Evolutionary conservation across 2,113 vertebrate species (phyloP).

Genomic region (Odocoileus virginianus): DNA sequence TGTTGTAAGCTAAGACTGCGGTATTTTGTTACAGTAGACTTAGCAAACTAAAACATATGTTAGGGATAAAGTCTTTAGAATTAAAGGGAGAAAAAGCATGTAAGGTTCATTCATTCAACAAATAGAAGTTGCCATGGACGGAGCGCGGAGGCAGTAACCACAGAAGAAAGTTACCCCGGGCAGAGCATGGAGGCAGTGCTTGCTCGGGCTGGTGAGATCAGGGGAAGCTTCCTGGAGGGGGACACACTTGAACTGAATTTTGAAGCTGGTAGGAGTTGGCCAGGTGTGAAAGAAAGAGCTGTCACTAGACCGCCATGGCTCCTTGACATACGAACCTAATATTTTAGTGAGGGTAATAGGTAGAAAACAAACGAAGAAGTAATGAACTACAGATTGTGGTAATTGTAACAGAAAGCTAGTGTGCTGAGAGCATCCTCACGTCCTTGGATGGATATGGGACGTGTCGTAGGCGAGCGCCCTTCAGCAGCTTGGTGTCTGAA

Average conservation of each 20-base stretch:
- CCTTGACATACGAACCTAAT: not conserved
- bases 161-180: not conserved
- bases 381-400: not conserved
- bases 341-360: not conserved
- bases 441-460: not conserved
- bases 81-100: not conserved
- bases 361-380: not conserved
- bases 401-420: not conserved
- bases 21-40: not conserved
- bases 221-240: not conserved
- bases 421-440: not conserved
- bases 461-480: rapidly evolving
- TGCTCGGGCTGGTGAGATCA: not conserved
- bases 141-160: not conserved
- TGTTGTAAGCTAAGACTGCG: not conserved
- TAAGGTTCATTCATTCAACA: not conserved
- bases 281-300: not conserved
- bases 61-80: not conserved
- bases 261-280: not conserved
- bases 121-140: not conserved
- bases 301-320: not conserved
- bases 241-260: not conserved
- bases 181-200: not conserved
- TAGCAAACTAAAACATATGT: not conserved
- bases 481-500: not conserved